phyloP scores from a whole-genome alignment of 2,888 invertebrate species.

The Sisyra nigra region DNA sequence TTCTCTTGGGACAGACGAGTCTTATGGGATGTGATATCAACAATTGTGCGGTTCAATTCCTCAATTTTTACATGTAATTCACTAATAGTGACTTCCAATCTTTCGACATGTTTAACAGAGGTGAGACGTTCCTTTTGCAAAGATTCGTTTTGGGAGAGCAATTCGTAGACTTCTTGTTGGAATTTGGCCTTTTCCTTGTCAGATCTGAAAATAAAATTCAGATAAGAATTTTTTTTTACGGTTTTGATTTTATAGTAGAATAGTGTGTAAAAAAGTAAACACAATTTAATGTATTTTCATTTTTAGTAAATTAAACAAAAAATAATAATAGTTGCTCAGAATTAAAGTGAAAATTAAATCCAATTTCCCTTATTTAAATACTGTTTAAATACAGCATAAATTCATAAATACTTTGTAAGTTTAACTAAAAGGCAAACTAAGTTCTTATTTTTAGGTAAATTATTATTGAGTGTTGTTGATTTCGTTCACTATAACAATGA shows the following conservation, averaged over 20 bases:
- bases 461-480: no score
- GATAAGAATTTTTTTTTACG: not conserved
- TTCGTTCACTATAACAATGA: no score
- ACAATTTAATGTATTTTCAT: no score
- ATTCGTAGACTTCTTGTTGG: constrained; percentile 96
- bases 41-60: constrained; percentile 90
- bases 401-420: no score
- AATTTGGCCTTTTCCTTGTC: constrained; percentile 98
- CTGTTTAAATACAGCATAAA: no score
- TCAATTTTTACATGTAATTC: constrained; percentile 93
- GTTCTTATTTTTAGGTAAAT: no score
- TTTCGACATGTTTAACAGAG: constrained; percentile 71
- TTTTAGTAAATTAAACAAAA: no score
- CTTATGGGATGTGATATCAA: constrained; percentile 95
- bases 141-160: constrained; percentile 88
- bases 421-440: no score
- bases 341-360: not conserved
- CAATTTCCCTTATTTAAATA: no score
- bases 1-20: constrained; percentile 90
- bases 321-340: no score
- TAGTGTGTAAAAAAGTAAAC: no score
- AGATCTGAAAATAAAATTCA: constrained; percentile 44
- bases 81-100: constrained; percentile 76
- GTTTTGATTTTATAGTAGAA: no score
- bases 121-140: constrained; percentile 83